These are phyloP conservation scores for Ophthalmolycus amberensis DNA, from an alignment of 2,113 vertebrate species.

Conservation along the genomic window DNA sequence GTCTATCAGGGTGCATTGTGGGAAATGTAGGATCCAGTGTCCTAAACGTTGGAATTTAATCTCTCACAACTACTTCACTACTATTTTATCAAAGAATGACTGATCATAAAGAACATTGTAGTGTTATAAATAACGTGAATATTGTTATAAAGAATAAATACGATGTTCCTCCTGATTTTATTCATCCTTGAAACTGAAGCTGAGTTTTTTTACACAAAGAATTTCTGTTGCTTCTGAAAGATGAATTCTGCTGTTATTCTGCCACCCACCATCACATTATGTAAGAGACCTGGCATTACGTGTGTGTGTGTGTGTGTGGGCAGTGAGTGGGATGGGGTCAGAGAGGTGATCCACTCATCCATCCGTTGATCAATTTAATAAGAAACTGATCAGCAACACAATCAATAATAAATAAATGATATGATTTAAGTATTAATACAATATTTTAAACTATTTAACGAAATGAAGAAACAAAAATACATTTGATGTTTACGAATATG, in stretches of 20 bases:
- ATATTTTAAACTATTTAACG: not conserved
- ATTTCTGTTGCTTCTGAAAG: conserved; percentile 52
- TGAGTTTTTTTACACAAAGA: conserved; percentile 29
- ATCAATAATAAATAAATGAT: not conserved
- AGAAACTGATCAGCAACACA: conserved; percentile 3
- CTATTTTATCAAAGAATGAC: not conserved
- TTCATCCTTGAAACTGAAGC: not conserved
- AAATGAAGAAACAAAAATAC: too few species aligned
- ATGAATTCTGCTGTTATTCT: conserved; percentile 56
- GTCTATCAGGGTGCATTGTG: not conserved
- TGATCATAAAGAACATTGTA: too few species aligned
- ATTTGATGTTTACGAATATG: not conserved
- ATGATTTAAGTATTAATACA: not conserved
- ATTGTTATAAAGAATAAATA: not conserved
- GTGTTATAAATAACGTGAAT: not conserved
- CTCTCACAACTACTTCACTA: not conserved
- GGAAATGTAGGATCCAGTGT: conserved; percentile 1
- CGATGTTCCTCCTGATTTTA: not conserved
- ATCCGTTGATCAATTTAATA: conserved; percentile 5
- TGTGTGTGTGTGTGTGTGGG: conserved; percentile 47
- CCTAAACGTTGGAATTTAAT: too few species aligned
- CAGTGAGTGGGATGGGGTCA: conserved; percentile 70
- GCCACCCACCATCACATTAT: conserved; percentile 72
- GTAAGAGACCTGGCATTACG: conserved; percentile 71
- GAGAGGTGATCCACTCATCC: conserved; percentile 52